phyloP scores from a whole-genome alignment of 2,797 vertebrate species.

The Coregonus sp. region DNA sequence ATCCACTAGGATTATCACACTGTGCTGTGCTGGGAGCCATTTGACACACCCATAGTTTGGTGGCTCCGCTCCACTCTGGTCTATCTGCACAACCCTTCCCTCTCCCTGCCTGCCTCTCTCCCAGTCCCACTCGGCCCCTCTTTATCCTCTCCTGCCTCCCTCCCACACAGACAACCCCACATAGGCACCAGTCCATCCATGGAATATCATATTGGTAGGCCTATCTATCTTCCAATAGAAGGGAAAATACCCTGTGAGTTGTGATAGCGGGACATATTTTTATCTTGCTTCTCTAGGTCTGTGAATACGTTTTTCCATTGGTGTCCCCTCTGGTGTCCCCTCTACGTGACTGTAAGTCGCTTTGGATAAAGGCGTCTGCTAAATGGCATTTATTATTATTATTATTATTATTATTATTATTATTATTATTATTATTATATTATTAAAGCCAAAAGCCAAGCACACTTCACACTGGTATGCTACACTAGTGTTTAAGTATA shows the following conservation, averaged over 20 bases:
- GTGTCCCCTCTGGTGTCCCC: not conserved
- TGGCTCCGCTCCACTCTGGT: conserved; percentile 63
- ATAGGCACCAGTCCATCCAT: not conserved
- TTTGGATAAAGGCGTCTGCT: too few species aligned
- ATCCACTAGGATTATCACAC: conserved; percentile 84
- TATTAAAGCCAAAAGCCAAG: conserved; percentile 12
- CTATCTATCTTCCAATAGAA: not conserved
- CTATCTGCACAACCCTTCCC: conserved; percentile 14
- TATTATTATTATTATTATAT: too few species aligned
- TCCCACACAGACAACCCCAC: not conserved
- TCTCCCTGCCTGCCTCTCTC: not conserved
- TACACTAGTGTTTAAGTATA: conserved; percentile 5
- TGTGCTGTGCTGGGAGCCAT: conserved; percentile 63
- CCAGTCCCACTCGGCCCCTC: not conserved
- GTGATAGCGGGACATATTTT: not conserved
- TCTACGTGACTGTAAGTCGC: not conserved
- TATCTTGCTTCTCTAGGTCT: not conserved
- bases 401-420: not conserved
- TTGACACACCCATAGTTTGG: conserved; percentile 83
- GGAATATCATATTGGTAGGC: not conserved
- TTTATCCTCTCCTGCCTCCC: not conserved
- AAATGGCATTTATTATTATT: too few species aligned
- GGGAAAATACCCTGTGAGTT: not conserved
- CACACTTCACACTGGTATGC: conserved; percentile 13
- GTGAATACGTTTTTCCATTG: not conserved